Conservation (phyloP, 2,113 vertebrate species). For the Antennarius striatus region DNA sequence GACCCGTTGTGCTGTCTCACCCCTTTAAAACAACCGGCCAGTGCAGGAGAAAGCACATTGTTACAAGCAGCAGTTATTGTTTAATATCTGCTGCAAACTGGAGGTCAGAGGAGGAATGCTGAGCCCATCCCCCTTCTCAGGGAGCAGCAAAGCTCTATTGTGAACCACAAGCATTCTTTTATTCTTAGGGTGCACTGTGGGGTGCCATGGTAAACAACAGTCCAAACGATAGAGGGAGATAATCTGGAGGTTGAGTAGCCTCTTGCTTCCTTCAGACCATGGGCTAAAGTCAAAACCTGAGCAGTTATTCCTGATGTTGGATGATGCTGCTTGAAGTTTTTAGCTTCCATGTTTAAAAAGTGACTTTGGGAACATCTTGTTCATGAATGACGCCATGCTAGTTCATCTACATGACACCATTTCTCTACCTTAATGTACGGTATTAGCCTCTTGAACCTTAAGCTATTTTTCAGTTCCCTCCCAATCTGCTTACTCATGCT, state of each 20-base stretch:
- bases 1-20: not conserved
- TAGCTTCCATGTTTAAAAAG: not conserved
- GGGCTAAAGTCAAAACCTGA: too few species aligned
- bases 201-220: slow-evolving; percentile 49
- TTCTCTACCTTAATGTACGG: not conserved
- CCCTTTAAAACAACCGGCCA: not conserved
- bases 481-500: slow-evolving; percentile 16
- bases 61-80: slow-evolving; percentile 36
- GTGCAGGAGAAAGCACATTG: not conserved
- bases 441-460: not conserved
- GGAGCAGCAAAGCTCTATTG: slow-evolving; percentile 61
- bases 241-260: slow-evolving; percentile 8
- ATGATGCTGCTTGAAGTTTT: not conserved
- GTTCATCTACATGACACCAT: not conserved
- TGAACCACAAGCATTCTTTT: slow-evolving; percentile 68
- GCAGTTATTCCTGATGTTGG: too few species aligned
- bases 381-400: not conserved
- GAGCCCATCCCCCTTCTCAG: slow-evolving; percentile 68
- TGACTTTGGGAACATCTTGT: too few species aligned
- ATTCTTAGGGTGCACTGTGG: slow-evolving; percentile 58
- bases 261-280: slow-evolving; percentile 2
- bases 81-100: slow-evolving; percentile 61
- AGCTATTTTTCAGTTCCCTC: slow-evolving; percentile 3
- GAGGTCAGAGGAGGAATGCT: slow-evolving; percentile 69
- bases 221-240: slow-evolving; percentile 34